Base-by-base conservation (phyloP, 2,113 vertebrate genomes). In the Dicaeum eximium region DNA sequence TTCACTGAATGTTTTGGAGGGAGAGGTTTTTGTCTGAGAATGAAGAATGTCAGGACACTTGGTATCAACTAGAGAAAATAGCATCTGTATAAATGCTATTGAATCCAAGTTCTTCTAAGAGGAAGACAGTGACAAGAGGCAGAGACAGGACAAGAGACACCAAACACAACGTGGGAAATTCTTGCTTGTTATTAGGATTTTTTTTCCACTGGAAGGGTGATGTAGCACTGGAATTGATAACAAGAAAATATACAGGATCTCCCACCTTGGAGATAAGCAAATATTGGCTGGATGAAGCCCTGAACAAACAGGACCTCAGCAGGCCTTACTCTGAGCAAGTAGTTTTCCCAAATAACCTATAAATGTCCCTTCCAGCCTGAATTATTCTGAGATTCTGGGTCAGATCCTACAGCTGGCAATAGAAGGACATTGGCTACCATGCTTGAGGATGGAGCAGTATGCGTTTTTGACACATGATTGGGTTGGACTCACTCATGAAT, bases 11-110 rank as follows among this genome's bases (percentile, higher is more conserved):
- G 6, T 54, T 80, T 84, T 42, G 42, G 30, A 65, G 17, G 69
- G 7, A 45, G 20, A 57, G 6, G 33, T n/a, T 58, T 79, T 89
- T 69, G 25, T 64, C n/a, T 95, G 56, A 64, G 35, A 48, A 79
- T 48, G 33, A 51, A 74, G 56, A 70, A 47, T 16, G 24, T 64
- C 69, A 75, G 75, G 64, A 80, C 30, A 16, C 47, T 66, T 91
- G 48, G 38, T 86, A 51, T 51, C 35, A 89, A 30, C 11, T 50
- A 58, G 22, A 89, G 31, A 80, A 91, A 71, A 19, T 51, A 56
- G 6, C 2, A 0, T 2, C 0, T 47, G 1, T 37, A 18, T 58
- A 24, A 42, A 47, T n/a, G n/a, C n/a, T n/a, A 6, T 5, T 80
- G 64, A 88, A 51, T 66, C 19, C 21, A 71, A 40, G 22, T 71